phyloP scores from a whole-genome alignment of 2,113 vertebrate genomes.

The Litocranius walleri region DNA sequence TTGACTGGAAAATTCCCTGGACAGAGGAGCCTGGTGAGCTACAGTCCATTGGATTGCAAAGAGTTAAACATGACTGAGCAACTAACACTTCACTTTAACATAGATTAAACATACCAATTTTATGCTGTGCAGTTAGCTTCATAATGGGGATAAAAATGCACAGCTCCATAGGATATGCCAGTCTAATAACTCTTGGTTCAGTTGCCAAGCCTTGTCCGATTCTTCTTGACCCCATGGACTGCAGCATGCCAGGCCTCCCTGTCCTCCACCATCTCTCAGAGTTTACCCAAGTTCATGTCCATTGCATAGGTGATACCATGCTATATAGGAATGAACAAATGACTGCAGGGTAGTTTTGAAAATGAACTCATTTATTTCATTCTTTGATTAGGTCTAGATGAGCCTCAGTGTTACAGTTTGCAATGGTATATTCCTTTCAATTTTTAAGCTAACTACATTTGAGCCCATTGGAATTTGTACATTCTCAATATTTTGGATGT shows the following conservation, averaged over 20 bases:
- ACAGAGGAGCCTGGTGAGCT: not conserved
- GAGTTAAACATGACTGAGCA: not conserved
- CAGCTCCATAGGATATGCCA: not conserved
- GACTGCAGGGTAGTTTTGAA: not conserved
- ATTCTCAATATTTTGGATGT: not conserved
- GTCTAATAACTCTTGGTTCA: not conserved
- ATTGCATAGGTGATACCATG: not conserved
- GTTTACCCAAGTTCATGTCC: not conserved
- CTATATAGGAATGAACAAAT: not conserved
- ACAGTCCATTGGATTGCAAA: not conserved
- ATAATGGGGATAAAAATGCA: not conserved
- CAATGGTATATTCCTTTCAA: not conserved
- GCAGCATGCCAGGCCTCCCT: not conserved
- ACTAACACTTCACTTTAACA: not conserved
- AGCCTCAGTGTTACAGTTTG: not conserved
- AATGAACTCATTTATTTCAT: not conserved
- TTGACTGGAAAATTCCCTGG: not conserved
- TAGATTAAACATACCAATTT: rapidly evolving
- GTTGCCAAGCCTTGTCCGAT: not conserved
- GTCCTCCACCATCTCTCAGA: not conserved
- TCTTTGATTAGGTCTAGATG: not conserved
- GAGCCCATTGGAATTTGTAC: not conserved
- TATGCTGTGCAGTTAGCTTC: not conserved
- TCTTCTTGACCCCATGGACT: not conserved
- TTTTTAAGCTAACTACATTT: not conserved